Conservation (phyloP, 2,888 invertebrate species). For the Abrostola triplasia region DNA sequence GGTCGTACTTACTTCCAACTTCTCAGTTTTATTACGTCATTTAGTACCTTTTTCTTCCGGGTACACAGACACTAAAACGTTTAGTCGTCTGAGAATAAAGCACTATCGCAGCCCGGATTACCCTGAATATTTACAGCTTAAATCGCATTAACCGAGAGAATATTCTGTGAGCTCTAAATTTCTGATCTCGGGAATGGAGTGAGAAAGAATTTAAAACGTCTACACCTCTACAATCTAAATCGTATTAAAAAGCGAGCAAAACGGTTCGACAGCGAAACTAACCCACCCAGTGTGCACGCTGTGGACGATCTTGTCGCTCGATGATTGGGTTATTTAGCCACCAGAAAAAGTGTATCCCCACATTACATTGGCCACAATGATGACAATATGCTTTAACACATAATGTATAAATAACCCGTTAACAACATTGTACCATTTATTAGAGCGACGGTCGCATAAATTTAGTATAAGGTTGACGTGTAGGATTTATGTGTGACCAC, state of each 20-base stretch:
- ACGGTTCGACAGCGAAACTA: no score
- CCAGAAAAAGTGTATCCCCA: no score
- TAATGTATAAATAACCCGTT: conserved; percentile 8
- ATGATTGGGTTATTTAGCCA: no score
- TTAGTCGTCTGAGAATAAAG: conserved; percentile 11
- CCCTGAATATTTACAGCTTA: conserved; percentile 17
- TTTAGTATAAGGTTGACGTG: conserved; percentile 57
- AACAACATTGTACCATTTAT: conserved; percentile 51
- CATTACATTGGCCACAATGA: no score
- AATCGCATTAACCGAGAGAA: background rate
- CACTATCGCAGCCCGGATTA: conserved; percentile 6
- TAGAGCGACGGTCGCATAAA: conserved; percentile 64
- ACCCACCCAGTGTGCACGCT: no score
- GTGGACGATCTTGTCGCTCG: no score
- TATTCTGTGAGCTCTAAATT: conserved; percentile 4
- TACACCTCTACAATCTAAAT: background rate
- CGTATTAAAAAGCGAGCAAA: background rate
- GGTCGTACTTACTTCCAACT: background rate
- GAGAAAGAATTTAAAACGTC: background rate
- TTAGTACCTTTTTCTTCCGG: conserved; percentile 3
- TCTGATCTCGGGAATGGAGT: conserved; percentile 1
- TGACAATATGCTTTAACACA: no score
- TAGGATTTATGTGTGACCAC: conserved; percentile 67
- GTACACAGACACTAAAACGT: conserved; percentile 5
- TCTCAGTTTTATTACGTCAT: background rate